Evolutionary conservation across 2,113 vertebrate genomes (phyloP).

Genomic region (Hippoglossus stenolepis): DNA sequence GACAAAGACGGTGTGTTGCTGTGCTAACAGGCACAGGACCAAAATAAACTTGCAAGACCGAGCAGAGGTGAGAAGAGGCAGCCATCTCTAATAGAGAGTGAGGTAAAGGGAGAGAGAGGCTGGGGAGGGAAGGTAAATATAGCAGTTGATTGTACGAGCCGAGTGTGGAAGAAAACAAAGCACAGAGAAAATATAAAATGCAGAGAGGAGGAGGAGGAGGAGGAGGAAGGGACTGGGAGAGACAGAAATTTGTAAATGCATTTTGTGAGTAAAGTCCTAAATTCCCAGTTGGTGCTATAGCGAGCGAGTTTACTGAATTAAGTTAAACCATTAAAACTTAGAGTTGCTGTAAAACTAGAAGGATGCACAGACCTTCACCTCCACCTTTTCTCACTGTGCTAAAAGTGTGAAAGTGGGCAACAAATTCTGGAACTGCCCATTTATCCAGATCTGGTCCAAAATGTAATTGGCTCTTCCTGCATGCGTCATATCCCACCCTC

Average conservation of each 20-base stretch:
- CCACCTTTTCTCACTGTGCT: no score
- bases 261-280: neutral
- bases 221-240: neutral
- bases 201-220: neutral
- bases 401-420: no score
- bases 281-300: no score
- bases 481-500: no score
- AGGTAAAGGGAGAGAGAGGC: constrained; percentile 1
- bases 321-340: no score
- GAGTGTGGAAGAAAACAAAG: neutral
- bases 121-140: neutral
- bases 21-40: constrained; percentile 58
- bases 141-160: neutral
- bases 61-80: constrained; percentile 54
- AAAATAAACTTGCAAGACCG: constrained; percentile 66
- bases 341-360: no score
- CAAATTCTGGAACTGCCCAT: no score
- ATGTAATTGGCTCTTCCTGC: no score
- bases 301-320: no score
- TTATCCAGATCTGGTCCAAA: no score
- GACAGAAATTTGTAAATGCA: neutral
- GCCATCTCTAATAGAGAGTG: constrained; percentile 33
- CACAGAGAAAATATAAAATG: no score
- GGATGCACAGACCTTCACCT: no score
- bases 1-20: constrained; percentile 16